Base-by-base conservation (phyloP, 2,888 invertebrate species). In the Agonopterix alstromeriana region DNA sequence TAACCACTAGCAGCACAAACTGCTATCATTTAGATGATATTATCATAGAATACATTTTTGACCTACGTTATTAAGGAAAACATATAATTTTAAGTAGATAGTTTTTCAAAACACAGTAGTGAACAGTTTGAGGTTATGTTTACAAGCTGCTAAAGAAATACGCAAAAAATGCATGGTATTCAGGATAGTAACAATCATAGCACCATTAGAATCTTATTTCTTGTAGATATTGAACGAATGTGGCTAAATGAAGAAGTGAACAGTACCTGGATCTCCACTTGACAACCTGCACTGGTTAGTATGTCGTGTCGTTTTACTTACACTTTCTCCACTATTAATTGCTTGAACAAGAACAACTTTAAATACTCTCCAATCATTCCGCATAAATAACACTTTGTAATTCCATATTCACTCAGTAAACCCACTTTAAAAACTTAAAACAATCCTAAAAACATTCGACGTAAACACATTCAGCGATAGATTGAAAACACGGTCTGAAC, bases 111-210 rank as follows among this genome's bases (percentile, higher is more conserved):
- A 36, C 44, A 44, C 45, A 10, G 11, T 42, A 10, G 35, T 36
- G 12, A 38, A 17, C n/a, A 51, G 58, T 73, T 85, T 83, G 73
- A 85, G 86, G 86, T 86, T 86, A 86, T 86, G 86, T 86, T 86
- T 86, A 86, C 86, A 83, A 85, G 76, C 78, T 74, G 62, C 58
- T 53, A 61, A 57, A 63, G 66, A n/a, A 58, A 58, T 61, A 57
- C 60, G 52, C 55, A 60, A 61, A 38, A 38, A 9, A 38, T n/a
- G 27, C 7, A 27, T 27, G 5, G 27, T 27, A 27, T 27, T 27
- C 7, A 27, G 7, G 27, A 27, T 5, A 27, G 27, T 7, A 27
- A 27, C 27, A 5, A 7, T 27, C 7, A 5, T 5, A 27, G 27
- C 27, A 27, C 27, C 5, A 27, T 5, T 27, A 27, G 5, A 27